A percentile compares a stretch with the other conserved stretches of the same genome.
phyloP scores from a whole-genome alignment of 2,113 vertebrate genomes.

The Neogale vison region DNA sequence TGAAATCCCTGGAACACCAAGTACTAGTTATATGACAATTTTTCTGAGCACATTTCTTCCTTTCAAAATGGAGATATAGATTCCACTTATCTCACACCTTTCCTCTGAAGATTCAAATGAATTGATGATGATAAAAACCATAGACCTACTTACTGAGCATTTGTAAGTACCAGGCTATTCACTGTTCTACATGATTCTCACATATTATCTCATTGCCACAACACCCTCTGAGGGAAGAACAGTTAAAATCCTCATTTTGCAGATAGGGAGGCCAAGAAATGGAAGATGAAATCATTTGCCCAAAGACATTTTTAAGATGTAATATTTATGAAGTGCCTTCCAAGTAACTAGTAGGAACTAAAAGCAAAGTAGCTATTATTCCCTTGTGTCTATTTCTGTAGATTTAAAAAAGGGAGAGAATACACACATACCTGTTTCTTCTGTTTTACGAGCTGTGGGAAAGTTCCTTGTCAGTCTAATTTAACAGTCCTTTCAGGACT shows the following conservation, averaged over 20 bases:
- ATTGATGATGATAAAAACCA: not conserved
- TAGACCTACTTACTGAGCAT: not conserved
- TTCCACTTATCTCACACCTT: not conserved
- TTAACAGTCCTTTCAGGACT: not conserved
- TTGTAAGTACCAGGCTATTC: not conserved
- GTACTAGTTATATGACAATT: not conserved
- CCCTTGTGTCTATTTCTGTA: not conserved
- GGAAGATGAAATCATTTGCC: not conserved
- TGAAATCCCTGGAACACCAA: not conserved
- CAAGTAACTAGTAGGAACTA: not conserved
- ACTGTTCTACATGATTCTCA: not conserved
- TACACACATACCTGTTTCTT: not conserved
- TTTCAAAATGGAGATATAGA: not conserved
- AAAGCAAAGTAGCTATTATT: not conserved
- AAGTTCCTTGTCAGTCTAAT: not conserved
- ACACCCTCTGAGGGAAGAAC: not conserved
- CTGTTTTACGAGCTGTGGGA: not conserved
- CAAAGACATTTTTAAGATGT: not conserved
- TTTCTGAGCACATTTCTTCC: not conserved
- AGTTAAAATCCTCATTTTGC: not conserved
- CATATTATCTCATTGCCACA: not conserved
- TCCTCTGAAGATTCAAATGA: not conserved
- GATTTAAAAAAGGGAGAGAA: not conserved
- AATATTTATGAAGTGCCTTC: not conserved
- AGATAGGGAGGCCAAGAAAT: not conserved